Conservation (phyloP, 2,888 invertebrate genomes). For the Amaurobius ferox region DNA sequence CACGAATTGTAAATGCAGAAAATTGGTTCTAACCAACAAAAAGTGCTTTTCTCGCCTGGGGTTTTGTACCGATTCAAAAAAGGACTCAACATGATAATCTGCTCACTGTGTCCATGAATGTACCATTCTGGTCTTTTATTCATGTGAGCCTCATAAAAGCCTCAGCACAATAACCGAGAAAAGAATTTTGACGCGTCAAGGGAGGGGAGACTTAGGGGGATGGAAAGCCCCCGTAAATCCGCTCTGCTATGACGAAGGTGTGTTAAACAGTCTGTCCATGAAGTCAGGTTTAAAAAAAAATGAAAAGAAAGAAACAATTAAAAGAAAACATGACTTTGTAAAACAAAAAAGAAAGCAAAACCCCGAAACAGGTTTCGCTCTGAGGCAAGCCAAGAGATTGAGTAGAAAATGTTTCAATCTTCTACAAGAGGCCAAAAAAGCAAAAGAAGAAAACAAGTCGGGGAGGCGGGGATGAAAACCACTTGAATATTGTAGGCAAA, state of each 20-base stretch:
- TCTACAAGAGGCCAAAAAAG: slow-evolving; percentile 28
- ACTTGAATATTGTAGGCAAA: slow-evolving; percentile 25
- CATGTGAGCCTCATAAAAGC: not conserved
- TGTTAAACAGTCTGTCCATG: slow-evolving; percentile 46
- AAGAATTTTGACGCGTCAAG: not conserved
- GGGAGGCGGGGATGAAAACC: slow-evolving; percentile 33
- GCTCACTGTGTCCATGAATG: not conserved
- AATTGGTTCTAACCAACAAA: not conserved
- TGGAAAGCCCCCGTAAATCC: not conserved
- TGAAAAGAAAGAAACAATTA: slow-evolving; percentile 9
- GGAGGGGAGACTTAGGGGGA: not conserved
- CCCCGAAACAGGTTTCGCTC: slow-evolving; percentile 60
- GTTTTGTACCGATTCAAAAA: not conserved
- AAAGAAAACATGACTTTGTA: slow-evolving; percentile 16
- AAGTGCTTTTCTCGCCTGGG: not conserved
- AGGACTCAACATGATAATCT: not conserved
- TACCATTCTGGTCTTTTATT: not conserved
- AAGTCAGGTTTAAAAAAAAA: slow-evolving; percentile 3
- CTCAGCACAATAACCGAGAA: slow-evolving; percentile 3
- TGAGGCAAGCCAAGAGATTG: slow-evolving; percentile 39
- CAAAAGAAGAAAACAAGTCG: slow-evolving; percentile 21
- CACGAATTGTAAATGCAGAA: not conserved
- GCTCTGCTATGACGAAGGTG: slow-evolving; percentile 36
- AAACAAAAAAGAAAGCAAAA: slow-evolving; percentile 11
- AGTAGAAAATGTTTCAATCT: slow-evolving; percentile 71